These are phyloP conservation scores for Halisarca cf. caerulea DNA, from an alignment of 37 sponge, comb jelly and placozoan species.

Conservation along the genomic window DNA sequence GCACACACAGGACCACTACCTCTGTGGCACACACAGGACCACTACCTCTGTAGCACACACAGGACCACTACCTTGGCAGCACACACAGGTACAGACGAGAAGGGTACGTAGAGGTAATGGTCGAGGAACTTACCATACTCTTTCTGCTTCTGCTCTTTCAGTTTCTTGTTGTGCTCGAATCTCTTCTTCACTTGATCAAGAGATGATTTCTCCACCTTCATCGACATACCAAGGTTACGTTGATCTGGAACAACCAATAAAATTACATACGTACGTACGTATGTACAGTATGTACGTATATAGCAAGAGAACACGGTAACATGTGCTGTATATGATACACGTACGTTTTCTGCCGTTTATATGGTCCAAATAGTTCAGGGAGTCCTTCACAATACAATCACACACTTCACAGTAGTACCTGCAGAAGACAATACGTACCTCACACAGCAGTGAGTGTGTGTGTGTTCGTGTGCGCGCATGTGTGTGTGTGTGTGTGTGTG, in stretches of 20 bases:
- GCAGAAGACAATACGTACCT: neutral
- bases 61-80: neutral
- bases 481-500: no score
- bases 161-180: constrained; percentile 92
- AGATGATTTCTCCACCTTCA: constrained; percentile 93
- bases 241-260: constrained; percentile 67
- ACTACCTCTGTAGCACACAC: no score
- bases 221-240: constrained; percentile 98
- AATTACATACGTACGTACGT: neutral
- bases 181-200: constrained; percentile 95
- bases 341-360: constrained; percentile 98
- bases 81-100: neutral
- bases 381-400: constrained; percentile 98
- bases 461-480: no score
- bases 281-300: neutral
- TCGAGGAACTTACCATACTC: constrained; percentile 57
- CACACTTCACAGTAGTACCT: constrained; percentile 98
- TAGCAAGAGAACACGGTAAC: neutral
- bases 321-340: neutral
- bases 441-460: no score
- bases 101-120: no score
- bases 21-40: no score
- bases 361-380: constrained; percentile 98
- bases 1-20: no score
- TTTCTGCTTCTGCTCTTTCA: constrained; percentile 84